These are phyloP conservation scores for Prosapia bicincta DNA, from an alignment of 2,888 invertebrate genomes.

Conservation along the genomic window DNA sequence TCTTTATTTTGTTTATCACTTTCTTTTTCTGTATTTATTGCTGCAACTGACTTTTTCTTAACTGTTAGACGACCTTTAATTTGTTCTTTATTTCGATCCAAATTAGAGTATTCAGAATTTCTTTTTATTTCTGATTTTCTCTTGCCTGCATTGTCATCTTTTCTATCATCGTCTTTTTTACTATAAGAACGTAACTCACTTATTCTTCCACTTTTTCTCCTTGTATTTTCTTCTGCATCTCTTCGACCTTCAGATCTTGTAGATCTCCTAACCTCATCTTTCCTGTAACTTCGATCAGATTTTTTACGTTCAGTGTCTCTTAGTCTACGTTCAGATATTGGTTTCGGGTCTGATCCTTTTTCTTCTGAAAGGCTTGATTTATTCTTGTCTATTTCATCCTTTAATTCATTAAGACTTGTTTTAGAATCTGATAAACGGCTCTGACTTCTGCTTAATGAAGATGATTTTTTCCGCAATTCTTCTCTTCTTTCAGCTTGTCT, in stretches of 20 bases:
- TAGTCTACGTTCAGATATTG: constrained; percentile 50
- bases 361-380: neutral
- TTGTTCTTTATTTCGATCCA: constrained; percentile 13
- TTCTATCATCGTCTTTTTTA: constrained; percentile 14
- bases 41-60: neutral
- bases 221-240: constrained; percentile 1
- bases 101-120: constrained; percentile 1
- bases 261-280: constrained; percentile 17
- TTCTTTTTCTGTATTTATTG: neutral
- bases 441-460: constrained; percentile 5
- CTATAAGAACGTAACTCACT: constrained; percentile 7
- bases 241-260: constrained; percentile 5
- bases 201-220: constrained; percentile 3
- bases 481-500: constrained; percentile 32
- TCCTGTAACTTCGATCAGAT: constrained; percentile 34
- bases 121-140: constrained; percentile 10
- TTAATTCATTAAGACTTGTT: constrained; percentile 4
- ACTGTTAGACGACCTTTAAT: neutral
- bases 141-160: constrained; percentile 4
- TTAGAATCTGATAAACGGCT: constrained; percentile 33
- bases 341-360: neutral
- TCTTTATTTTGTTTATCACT: neutral
- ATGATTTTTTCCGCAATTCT: constrained; percentile 31
- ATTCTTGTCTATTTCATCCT: neutral
- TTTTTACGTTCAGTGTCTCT: constrained; percentile 47